Conservation (phyloP, 2,797 vertebrate species). For the Crenuchus spilurus region DNA sequence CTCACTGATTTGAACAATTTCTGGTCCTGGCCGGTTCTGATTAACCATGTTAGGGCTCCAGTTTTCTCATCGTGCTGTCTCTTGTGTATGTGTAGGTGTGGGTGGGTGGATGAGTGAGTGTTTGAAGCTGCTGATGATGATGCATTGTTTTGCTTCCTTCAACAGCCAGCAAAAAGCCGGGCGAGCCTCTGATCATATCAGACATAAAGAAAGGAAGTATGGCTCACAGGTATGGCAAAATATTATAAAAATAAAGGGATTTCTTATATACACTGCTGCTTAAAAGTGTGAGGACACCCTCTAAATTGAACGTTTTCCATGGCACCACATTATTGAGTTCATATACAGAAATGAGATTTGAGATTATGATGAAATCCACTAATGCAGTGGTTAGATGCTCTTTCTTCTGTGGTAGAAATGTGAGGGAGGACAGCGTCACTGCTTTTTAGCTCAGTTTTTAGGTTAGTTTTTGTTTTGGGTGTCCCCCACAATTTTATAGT, state of each 20-base stretch:
- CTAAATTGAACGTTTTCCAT: too few species aligned
- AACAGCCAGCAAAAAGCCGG: slow-evolving; percentile 90
- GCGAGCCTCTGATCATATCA: slow-evolving; percentile 94
- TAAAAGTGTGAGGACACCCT: too few species aligned
- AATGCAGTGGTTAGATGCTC: too few species aligned
- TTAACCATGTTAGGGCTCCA: not conserved
- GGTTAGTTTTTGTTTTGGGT: too few species aligned
- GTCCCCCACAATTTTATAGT: too few species aligned
- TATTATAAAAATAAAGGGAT: not conserved
- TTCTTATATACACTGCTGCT: too few species aligned
- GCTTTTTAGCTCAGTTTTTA: too few species aligned
- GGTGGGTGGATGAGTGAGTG: slow-evolving; percentile 7
- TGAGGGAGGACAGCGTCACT: too few species aligned
- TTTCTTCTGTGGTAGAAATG: too few species aligned
- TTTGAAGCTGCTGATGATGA: slow-evolving; percentile 52
- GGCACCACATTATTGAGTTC: too few species aligned
- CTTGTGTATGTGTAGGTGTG: not conserved
- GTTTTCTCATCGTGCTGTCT: not conserved
- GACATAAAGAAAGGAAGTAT: slow-evolving; percentile 98
- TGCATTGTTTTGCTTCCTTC: slow-evolving; percentile 49
- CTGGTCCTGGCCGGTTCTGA: slow-evolving; percentile 3
- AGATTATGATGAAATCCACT: too few species aligned
- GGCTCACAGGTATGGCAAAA: slow-evolving; percentile 84
- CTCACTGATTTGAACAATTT: not conserved
- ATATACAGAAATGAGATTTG: too few species aligned